Base-by-base conservation (phyloP, 2,113 vertebrate species). In the Holacanthus passer region DNA sequence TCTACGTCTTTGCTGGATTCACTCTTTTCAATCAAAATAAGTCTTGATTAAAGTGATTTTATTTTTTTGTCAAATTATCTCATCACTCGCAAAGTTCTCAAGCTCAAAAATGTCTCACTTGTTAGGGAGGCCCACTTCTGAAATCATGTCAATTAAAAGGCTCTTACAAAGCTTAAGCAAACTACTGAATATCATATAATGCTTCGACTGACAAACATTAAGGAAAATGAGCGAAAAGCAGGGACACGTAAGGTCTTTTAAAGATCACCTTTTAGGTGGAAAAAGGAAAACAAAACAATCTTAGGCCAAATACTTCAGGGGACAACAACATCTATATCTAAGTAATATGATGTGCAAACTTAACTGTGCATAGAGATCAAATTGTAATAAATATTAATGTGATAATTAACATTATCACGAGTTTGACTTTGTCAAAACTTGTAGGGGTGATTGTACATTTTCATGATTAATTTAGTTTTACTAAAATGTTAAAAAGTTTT, bases 321-420 rank as follows among this genome's bases (percentile, higher is more conserved):
- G 89, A 87, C 69, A 27, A 79, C 67, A 77, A 85, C 89, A 75
- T 87, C 83, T 87, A 89, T 50, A 41, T 88, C 87, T 88, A 84
- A 73, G 27, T 63, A 29, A 90, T 59, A 83, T 52, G 84, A 91
- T 90, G 93, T 94, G 93, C 93, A 94, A 94, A 93, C 86, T 77
- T 20, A 92, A 93, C 58, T 92, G 93, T 94, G 93, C 93, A 94
- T 94, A 94, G 93, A 92, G 90, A 92, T 93, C 90, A 92, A 92
- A 94, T 92, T 82, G 62, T 88, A 91, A 93, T 93, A 92, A 94
- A 94, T 93, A 93, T 93, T 93, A 90, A 84, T 59, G 92, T 94
- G 92, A 91, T 88, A 89, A 90, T 70, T 67, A 13, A 62, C 47
- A 58, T 90, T 81, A 89, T 81, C 92, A 94, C 91, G 0, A 47